Percentiles rank a stretch among this genome's conserved stretches.
Evolutionary conservation across 2,888 invertebrate species (phyloP).

Genomic region (Hyles lineata): DNA sequence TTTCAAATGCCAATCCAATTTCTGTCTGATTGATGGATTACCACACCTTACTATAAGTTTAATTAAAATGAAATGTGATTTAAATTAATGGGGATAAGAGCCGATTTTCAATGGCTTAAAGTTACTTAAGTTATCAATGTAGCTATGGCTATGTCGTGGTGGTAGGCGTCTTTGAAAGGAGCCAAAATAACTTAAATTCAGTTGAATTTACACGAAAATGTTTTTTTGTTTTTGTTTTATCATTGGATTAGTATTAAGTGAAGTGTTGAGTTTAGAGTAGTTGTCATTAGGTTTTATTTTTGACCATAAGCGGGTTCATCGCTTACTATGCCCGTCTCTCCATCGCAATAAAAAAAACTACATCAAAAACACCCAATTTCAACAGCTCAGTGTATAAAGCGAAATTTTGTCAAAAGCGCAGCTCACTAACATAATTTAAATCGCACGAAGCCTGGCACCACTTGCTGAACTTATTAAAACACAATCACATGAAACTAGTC

Average conservation of each 20-base stretch:
- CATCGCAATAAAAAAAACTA: too few species aligned
- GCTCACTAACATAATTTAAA: background rate
- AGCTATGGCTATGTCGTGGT: background rate
- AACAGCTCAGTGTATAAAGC: background rate
- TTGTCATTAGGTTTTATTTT: too few species aligned
- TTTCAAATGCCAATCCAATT: slow-evolving; percentile 56
- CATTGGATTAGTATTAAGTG: too few species aligned
- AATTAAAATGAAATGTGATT: slow-evolving; percentile 39
- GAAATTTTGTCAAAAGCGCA: background rate
- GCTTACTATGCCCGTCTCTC: too few species aligned
- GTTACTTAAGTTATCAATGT: background rate
- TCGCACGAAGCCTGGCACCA: background rate
- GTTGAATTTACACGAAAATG: background rate
- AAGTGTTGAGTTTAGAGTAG: too few species aligned
- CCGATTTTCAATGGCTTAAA: slow-evolving; percentile 22
- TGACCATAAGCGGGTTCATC: too few species aligned
- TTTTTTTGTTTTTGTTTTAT: too few species aligned
- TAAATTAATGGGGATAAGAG: slow-evolving; percentile 31
- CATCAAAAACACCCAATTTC: too few species aligned
- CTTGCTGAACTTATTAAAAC: slow-evolving; percentile 3
- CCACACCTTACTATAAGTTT: slow-evolving; percentile 35
- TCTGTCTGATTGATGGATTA: slow-evolving; percentile 56
- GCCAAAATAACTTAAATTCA: background rate
- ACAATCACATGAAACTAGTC: slow-evolving; percentile 13
- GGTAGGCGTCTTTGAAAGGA: background rate